These are phyloP conservation scores for Meandrina meandrites DNA, from an alignment of 92 coral and sea anemone genomes.

Conservation along the genomic window DNA sequence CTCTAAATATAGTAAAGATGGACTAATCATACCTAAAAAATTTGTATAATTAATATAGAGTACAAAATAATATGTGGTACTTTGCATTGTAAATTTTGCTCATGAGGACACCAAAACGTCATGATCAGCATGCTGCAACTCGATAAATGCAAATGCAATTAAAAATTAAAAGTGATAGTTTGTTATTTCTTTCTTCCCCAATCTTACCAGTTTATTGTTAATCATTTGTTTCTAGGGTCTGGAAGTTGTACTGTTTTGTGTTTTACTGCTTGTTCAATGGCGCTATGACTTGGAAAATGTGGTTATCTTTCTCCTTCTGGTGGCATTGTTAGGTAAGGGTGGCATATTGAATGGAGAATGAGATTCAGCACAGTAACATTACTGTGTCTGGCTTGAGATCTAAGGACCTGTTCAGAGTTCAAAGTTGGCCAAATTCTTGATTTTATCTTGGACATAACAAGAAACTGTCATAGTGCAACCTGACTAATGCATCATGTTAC, in stretches of 20 bases:
- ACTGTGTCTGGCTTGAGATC: background rate
- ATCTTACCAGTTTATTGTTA: too few species aligned
- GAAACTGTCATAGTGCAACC: too few species aligned
- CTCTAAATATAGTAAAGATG: background rate
- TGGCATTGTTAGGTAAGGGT: slow-evolving; percentile 88
- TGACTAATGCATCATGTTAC: too few species aligned
- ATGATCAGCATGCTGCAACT: background rate
- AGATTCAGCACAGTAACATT: too few species aligned
- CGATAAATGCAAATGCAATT: too few species aligned
- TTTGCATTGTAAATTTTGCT: too few species aligned
- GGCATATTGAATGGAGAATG: background rate
- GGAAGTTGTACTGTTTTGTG: slow-evolving; percentile 77
- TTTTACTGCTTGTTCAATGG: slow-evolving; percentile 76
- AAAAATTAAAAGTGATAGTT: too few species aligned
- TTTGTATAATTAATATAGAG: background rate
- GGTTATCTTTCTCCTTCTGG: slow-evolving; percentile 90
- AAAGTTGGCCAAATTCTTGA: background rate
- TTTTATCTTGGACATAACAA: background rate
- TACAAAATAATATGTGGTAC: background rate
- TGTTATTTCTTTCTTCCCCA: too few species aligned
- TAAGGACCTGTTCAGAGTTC: too few species aligned
- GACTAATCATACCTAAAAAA: too few species aligned
- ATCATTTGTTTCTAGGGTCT: slow-evolving; percentile 56
- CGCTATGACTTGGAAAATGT: slow-evolving; percentile 92
- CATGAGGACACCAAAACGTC: background rate